Conservation (phyloP, 2,888 invertebrate species). For the Callinectes sapidus region DNA sequence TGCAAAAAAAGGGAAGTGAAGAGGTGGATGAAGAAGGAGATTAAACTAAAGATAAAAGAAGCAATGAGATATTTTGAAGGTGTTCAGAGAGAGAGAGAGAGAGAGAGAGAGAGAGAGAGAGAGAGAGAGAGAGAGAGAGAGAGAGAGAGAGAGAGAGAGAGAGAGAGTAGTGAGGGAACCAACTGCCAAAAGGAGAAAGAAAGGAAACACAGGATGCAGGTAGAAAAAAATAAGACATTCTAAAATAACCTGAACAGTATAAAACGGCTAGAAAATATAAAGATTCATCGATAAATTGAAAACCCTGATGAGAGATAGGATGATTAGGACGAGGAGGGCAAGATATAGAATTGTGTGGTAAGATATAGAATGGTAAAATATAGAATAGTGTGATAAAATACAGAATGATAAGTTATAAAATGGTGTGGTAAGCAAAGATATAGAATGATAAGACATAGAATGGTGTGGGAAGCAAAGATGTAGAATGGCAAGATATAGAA, state of each 20-base stretch:
- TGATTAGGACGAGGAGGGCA: too few relatives aligned
- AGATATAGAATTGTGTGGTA: neutral
- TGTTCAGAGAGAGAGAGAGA: neutral
- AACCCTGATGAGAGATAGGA: neutral
- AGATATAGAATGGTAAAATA: neutral
- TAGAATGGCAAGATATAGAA: too few relatives aligned
- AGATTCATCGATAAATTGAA: neutral
- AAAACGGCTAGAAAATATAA: neutral
- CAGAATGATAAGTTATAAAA: too few relatives aligned
- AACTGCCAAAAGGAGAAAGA: too few relatives aligned
- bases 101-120: neutral
- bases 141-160: too few relatives aligned
- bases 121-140: too few relatives aligned
- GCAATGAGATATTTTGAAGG: neutral
- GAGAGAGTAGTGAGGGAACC: too few relatives aligned
- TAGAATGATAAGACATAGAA: too few relatives aligned
- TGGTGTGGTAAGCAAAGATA: neutral
- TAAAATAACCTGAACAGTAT: neutral
- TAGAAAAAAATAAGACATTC: neutral
- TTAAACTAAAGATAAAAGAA: neutral
- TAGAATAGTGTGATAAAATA: neutral
- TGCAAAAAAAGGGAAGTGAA: neutral
- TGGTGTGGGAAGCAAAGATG: neutral
- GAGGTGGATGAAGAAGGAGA: neutral
- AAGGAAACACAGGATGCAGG: neutral